These are phyloP conservation scores for Turnix velox DNA, from an alignment of 2,113 vertebrate genomes.

Conservation along the genomic window DNA sequence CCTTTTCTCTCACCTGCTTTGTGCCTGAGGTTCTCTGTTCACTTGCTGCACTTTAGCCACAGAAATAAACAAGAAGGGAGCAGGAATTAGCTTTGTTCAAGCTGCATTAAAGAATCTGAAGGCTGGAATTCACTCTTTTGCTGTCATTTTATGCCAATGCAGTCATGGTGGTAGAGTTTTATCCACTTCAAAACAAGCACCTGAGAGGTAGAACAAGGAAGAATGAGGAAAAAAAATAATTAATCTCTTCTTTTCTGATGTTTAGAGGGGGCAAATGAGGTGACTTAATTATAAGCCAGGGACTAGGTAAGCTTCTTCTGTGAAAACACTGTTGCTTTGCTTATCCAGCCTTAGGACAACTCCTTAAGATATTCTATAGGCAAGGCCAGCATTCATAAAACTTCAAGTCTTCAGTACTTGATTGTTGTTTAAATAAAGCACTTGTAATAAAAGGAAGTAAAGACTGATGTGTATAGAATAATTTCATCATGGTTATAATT, in stretches of 20 bases:
- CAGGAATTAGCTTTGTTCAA: neutral
- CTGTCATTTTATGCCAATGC: neutral
- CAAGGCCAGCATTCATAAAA: neutral
- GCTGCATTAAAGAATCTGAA: neutral
- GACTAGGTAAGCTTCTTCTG: neutral
- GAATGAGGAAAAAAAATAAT: neutral
- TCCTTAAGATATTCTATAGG: neutral
- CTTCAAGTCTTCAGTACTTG: neutral
- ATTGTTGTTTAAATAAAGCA: slow-evolving; percentile 7
- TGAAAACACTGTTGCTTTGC: neutral
- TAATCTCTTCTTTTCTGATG: neutral
- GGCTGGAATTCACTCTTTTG: neutral
- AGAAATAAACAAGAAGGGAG: neutral
- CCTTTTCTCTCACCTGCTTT: neutral
- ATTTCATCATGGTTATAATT: neutral
- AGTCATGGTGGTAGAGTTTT: neutral
- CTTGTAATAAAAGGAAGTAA: slow-evolving; percentile 28
- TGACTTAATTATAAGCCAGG: neutral
- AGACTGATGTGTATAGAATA: neutral
- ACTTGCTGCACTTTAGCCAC: neutral
- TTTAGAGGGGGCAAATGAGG: neutral
- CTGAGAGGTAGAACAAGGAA: neutral
- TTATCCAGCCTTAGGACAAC: neutral
- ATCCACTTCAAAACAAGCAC: neutral
- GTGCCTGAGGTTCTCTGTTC: neutral